Percentiles rank a stretch among this genome's conserved stretches.
phyloP scores from a whole-genome alignment of 2,888 invertebrate species.

The Standfussiana lucernea region DNA sequence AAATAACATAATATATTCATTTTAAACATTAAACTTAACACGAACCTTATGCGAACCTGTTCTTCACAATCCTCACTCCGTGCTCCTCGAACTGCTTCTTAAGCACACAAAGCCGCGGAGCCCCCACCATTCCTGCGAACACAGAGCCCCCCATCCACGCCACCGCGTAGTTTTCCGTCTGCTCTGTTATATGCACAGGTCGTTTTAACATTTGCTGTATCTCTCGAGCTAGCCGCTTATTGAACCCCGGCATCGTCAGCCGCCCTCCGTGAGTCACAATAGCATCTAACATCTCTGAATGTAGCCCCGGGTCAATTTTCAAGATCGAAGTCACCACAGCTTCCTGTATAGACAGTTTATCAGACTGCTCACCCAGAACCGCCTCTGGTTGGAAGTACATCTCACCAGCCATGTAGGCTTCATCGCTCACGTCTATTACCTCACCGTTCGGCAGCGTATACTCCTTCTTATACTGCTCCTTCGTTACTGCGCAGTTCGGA shows the following conservation, averaged over 20 bases:
- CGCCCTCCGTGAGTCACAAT: conserved; percentile 81
- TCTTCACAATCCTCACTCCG: conserved; percentile 80
- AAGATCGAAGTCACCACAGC: conserved; percentile 70
- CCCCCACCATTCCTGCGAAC: conserved; percentile 78
- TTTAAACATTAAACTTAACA: conserved; percentile 1
- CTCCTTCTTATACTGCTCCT: conserved; percentile 60
- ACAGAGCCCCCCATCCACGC: conserved; percentile 85
- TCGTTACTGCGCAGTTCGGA: conserved; percentile 65
- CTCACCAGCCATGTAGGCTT: conserved; percentile 78
- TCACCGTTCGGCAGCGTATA: conserved; percentile 76
- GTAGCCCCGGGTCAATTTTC: conserved; percentile 80
- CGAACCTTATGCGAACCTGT: conserved; percentile 72
- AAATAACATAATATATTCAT: conserved; percentile 6
- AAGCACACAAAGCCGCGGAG: conserved; percentile 77
- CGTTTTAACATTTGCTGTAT: conserved; percentile 66
- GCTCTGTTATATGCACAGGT: conserved; percentile 72
- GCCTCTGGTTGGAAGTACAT: conserved; percentile 79
- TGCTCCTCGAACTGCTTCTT: conserved; percentile 83
- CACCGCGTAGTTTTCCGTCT: conserved; percentile 77
- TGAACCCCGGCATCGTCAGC: conserved; percentile 77
- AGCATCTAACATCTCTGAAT: conserved; percentile 71
- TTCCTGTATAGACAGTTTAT: conserved; percentile 74
- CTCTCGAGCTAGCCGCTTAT: conserved; percentile 75
- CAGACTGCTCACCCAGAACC: conserved; percentile 63
- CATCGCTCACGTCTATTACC: conserved; percentile 76